These are phyloP conservation scores for Ctenodactylus gundi DNA, from an alignment of 2,113 vertebrate genomes.

Conservation along the genomic window DNA sequence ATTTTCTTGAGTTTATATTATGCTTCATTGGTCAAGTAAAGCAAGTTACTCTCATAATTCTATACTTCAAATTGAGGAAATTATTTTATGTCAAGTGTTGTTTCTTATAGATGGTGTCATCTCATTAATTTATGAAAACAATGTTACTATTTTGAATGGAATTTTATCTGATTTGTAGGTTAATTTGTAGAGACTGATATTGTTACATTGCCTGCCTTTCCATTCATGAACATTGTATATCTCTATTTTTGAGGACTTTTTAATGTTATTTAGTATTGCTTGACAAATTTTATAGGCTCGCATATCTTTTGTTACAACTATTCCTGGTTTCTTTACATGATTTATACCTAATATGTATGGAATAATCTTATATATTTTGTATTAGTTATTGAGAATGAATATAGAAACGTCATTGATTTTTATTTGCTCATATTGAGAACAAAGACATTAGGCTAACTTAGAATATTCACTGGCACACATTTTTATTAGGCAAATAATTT, in stretches of 20 bases:
- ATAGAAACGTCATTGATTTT: background rate
- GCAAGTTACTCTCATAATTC: background rate
- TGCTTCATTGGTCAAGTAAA: background rate
- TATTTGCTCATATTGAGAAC: constrained; percentile 1
- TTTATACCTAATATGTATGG: background rate
- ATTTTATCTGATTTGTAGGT: background rate
- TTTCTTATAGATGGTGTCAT: background rate
- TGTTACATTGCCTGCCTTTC: background rate
- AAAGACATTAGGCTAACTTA: background rate
- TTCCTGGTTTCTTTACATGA: background rate
- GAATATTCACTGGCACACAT: background rate
- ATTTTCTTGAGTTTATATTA: background rate
- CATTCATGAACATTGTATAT: constrained; percentile 62
- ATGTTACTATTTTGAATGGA: background rate
- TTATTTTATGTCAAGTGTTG: background rate
- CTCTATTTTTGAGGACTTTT: background rate
- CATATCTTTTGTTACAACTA: background rate
- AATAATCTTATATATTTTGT: background rate
- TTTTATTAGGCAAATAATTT: constrained; percentile 44
- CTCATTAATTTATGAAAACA: background rate
- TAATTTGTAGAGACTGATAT: background rate
- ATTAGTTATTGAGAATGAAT: background rate
- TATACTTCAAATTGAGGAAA: background rate
- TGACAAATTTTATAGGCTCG: background rate
- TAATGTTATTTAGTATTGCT: background rate